These are phyloP conservation scores for Drosophila nikananu DNA, from an alignment of 1,140 invertebrate genomes.

Conservation along the genomic window DNA sequence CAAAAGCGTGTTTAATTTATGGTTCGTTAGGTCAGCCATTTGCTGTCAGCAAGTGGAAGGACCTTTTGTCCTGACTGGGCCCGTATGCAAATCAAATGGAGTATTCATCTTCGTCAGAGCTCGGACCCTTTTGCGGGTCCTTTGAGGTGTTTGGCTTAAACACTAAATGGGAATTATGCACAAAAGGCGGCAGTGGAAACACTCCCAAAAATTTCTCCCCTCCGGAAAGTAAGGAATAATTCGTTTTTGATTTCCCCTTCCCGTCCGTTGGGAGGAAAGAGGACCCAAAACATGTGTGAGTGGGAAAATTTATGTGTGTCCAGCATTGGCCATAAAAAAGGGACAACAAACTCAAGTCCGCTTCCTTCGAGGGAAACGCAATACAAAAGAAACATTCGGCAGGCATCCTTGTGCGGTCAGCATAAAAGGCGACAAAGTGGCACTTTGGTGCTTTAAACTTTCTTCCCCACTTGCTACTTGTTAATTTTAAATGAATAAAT, in stretches of 20 bases:
- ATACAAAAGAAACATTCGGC: conserved; percentile 57
- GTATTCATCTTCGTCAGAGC: conserved; percentile 79
- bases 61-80: conserved; percentile 42
- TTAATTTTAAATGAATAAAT: conserved; percentile 76
- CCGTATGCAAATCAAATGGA: conserved; percentile 74
- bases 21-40: conserved; percentile 81
- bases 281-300: conserved; percentile 58
- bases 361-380: conserved; percentile 19
- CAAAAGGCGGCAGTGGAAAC: conserved; percentile 45
- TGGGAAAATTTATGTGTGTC: conserved; percentile 47
- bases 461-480: conserved; percentile 56
- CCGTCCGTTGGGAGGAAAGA: conserved; percentile 57
- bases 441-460: conserved; percentile 73
- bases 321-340: conserved; percentile 55
- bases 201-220: conserved; percentile 16
- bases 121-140: conserved; percentile 41
- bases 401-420: conserved; percentile 54
- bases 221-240: conserved; percentile 55
- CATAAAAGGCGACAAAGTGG: conserved; percentile 83
- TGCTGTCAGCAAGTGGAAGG: conserved; percentile 57
- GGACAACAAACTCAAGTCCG: conserved; percentile 41
- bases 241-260: conserved; percentile 59
- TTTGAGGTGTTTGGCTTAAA: conserved; percentile 71
- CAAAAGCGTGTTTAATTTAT: conserved; percentile 82
- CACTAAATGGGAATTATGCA: conserved; percentile 69